phyloP scores from a whole-genome alignment of 2,888 invertebrate species.

The Cataglyphis albicans region DNA sequence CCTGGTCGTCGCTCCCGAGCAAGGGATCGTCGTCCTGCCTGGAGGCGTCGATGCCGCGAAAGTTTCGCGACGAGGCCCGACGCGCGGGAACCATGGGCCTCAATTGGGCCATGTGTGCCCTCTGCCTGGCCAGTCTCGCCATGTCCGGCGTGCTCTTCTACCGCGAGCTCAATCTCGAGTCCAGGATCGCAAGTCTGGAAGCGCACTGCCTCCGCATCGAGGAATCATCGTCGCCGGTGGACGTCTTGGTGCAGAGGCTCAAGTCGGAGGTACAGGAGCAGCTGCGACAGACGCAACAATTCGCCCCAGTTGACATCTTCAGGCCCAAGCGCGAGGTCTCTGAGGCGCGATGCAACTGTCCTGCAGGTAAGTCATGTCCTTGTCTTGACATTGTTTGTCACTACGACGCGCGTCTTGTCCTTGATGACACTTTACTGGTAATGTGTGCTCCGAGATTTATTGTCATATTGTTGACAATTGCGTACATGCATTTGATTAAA shows the following conservation, averaged over 20 bases:
- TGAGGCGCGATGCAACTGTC: slow-evolving; percentile 83
- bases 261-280: slow-evolving; percentile 76
- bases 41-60: slow-evolving; percentile 78
- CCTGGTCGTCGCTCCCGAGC: slow-evolving; percentile 71
- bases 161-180: slow-evolving; percentile 80
- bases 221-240: slow-evolving; percentile 65
- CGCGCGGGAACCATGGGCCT: slow-evolving; percentile 63
- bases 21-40: slow-evolving; percentile 64
- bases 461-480: background rate
- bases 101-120: slow-evolving; percentile 81
- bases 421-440: background rate
- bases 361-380: slow-evolving; percentile 79
- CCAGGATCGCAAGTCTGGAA: slow-evolving; percentile 81
- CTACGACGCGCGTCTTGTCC: background rate
- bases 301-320: slow-evolving; percentile 67
- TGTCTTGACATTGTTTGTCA: background rate
- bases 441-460: background rate
- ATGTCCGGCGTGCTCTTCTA: slow-evolving; percentile 81
- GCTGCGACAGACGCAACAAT: slow-evolving; percentile 61
- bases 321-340: slow-evolving; percentile 81
- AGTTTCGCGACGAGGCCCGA: slow-evolving; percentile 74
- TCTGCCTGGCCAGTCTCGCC: slow-evolving; percentile 82
- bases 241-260: slow-evolving; percentile 75
- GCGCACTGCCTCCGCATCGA: slow-evolving; percentile 67
- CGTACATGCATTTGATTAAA: background rate